phyloP scores from a whole-genome alignment of 53 echinoderm and acorn worm species.

The Holothuria scabra region DNA sequence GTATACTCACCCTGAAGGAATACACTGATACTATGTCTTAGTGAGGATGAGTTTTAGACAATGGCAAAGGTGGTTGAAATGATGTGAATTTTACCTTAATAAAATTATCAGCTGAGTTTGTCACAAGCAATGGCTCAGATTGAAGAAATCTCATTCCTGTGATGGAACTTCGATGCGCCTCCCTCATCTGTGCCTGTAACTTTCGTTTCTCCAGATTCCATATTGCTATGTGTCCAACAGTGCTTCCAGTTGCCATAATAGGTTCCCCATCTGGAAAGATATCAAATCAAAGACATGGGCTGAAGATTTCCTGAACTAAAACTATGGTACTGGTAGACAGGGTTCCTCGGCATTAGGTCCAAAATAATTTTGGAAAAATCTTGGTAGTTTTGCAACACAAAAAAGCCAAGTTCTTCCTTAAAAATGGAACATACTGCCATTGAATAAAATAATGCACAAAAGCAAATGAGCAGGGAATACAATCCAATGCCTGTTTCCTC shows the following conservation, averaged over 20 bases:
- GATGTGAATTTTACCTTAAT: constrained; percentile 69
- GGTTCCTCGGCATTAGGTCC: too few relatives aligned
- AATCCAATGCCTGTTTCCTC: too few relatives aligned
- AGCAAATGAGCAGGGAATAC: too few relatives aligned
- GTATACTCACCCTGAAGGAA: too few relatives aligned
- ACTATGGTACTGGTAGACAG: not conserved
- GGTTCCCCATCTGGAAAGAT: constrained; percentile 83
- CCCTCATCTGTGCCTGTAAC: constrained; percentile 93
- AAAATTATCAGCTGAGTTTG: constrained; percentile 86
- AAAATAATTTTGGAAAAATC: too few relatives aligned
- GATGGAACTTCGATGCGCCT: constrained; percentile 73
- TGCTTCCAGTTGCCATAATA: constrained; percentile 93
- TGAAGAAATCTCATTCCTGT: constrained; percentile 82
- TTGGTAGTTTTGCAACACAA: too few relatives aligned
- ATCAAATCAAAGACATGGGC: not conserved
- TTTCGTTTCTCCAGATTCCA: constrained; percentile 96
- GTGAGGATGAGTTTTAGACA: too few relatives aligned
- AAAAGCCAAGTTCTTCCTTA: too few relatives aligned
- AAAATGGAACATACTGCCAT: too few relatives aligned
- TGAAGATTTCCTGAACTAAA: not conserved
- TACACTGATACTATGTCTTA: too few relatives aligned
- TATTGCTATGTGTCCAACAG: constrained; percentile 82
- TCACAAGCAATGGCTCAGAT: constrained; percentile 88
- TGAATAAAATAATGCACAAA: too few relatives aligned
- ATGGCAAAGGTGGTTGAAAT: too few relatives aligned